Conservation (phyloP, 30 jellyfish, hydroid and myxozoan genomes). For the Chrysaora quinquecirrha region DNA sequence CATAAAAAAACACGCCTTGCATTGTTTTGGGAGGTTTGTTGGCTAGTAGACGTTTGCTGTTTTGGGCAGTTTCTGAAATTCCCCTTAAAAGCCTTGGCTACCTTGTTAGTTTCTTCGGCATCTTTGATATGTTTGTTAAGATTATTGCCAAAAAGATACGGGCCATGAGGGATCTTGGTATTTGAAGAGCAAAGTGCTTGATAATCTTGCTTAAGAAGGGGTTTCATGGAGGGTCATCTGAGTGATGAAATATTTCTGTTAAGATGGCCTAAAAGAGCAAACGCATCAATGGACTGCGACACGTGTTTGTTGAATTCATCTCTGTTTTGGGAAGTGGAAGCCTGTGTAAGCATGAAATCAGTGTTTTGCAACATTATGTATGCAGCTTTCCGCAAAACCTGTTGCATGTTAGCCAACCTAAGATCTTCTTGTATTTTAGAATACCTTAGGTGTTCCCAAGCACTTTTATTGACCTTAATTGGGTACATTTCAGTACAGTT, state of each 20-base stretch:
- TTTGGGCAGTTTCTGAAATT: neutral
- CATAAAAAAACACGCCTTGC: constrained; percentile 20
- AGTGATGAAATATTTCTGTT: constrained; percentile 14
- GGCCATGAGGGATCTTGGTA: neutral
- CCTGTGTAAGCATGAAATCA: neutral
- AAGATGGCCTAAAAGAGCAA: neutral
- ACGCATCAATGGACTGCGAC: constrained; percentile 8
- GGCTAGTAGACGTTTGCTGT: neutral
- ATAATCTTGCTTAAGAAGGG: constrained; percentile 7
- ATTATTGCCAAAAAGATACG: constrained; percentile 3
- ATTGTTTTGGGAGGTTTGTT: neutral
- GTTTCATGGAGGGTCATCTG: neutral
- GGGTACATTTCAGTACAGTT: constrained; percentile 14
- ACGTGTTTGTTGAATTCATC: neutral
- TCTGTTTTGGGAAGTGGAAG: neutral
- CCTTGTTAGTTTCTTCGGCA: neutral
- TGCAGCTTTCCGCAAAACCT: neutral
- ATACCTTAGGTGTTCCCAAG: constrained; percentile 11
- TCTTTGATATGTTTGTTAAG: constrained; percentile 1
- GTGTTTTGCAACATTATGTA: neutral
- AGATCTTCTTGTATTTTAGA: constrained; percentile 12
- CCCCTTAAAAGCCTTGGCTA: constrained; percentile 2
- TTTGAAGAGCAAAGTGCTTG: constrained; percentile 18
- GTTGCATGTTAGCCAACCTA: neutral
- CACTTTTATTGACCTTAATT: constrained; percentile 33